phyloP scores from a whole-genome alignment of 2,797 vertebrate genomes.

The Girardinus metallicus region DNA sequence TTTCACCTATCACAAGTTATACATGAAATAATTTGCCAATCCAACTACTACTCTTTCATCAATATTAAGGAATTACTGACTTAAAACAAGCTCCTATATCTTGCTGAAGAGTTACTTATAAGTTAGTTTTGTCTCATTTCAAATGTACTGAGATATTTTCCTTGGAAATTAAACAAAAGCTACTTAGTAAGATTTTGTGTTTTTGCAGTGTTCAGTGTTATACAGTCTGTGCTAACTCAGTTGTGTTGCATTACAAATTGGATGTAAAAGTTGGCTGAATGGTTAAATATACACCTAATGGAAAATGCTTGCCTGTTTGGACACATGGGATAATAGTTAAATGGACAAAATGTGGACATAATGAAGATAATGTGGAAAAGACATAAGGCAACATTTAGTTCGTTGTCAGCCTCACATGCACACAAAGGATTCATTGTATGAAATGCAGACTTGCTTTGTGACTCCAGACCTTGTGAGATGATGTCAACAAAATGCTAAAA shows the following conservation, averaged over 20 bases:
- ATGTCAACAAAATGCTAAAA: constrained; percentile 64
- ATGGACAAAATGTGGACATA: constrained; percentile 21
- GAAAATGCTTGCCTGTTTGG: neutral
- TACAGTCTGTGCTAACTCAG: constrained; percentile 29
- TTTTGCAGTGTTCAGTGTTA: constrained; percentile 26
- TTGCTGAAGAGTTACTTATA: too few relatives aligned
- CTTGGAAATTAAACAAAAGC: too few relatives aligned
- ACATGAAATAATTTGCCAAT: too few relatives aligned
- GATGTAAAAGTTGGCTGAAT: neutral
- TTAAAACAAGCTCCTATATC: too few relatives aligned
- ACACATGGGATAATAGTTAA: constrained; percentile 21
- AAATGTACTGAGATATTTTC: too few relatives aligned
- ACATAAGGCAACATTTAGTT: constrained; percentile 42
- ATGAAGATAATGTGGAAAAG: constrained; percentile 37
- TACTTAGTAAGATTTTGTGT: too few relatives aligned
- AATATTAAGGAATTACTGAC: too few relatives aligned
- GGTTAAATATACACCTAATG: neutral
- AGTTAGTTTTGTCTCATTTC: too few relatives aligned
- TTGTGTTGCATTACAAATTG: constrained; percentile 13
- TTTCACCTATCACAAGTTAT: too few relatives aligned
- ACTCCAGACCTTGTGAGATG: constrained; percentile 72
- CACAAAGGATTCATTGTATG: constrained; percentile 65
- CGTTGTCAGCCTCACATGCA: constrained; percentile 27
- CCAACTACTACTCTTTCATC: too few relatives aligned
- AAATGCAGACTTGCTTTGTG: constrained; percentile 58